Conservation (phyloP, 2,797 vertebrate genomes). For the Prionace glauca region DNA sequence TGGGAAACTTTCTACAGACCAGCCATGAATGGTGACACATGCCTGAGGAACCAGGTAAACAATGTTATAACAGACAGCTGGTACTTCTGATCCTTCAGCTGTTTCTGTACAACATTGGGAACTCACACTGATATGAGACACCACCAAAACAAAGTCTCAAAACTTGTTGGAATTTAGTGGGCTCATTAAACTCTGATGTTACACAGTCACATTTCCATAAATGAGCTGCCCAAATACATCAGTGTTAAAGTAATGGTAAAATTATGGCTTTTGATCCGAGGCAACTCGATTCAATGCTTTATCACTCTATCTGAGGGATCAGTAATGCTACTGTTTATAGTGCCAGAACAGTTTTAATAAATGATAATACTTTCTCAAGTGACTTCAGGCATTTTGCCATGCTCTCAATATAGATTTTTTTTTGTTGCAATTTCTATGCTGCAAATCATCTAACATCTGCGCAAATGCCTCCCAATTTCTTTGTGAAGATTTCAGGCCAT, state of each 20-base stretch:
- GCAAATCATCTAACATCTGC: not conserved
- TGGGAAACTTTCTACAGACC: not conserved
- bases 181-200: not conserved
- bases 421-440: not conserved
- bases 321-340: not conserved
- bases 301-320: not conserved
- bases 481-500: conserved; percentile 3
- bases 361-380: not conserved
- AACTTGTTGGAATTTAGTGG: not conserved
- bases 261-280: not conserved
- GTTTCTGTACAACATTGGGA: not conserved
- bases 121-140: not conserved
- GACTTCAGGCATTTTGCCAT: conserved; percentile 7
- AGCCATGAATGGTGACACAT: not conserved
- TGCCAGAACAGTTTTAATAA: not conserved
- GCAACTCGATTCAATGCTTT: not conserved
- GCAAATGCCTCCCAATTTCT: not conserved
- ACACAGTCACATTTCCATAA: not conserved
- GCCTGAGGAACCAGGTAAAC: not conserved
- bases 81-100: not conserved
- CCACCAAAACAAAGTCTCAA: not conserved
- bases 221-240: not conserved
- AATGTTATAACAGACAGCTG: not conserved
- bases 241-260: not conserved
- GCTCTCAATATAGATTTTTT: not conserved